Base-by-base conservation (phyloP, 2,113 vertebrate species). In the Epinephelus moara region DNA sequence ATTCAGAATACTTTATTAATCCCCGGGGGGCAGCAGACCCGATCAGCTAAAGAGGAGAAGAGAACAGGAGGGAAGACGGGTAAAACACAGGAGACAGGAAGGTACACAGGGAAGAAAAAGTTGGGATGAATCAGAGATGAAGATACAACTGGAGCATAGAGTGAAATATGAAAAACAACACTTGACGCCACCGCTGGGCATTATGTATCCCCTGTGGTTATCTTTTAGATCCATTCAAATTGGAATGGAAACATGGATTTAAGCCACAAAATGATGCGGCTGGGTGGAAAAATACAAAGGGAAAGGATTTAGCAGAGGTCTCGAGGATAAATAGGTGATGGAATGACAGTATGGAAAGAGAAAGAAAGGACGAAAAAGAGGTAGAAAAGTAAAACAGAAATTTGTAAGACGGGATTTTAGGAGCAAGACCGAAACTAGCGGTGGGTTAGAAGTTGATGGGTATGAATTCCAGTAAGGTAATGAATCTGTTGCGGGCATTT, bases 11-110 rank as follows among this genome's bases (percentile, higher is more conserved):
- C n/a, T n/a, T n/a, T n/a, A n/a, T n/a, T n/a, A n/a, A n/a, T n/a
- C n/a, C n/a, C n/a, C n/a, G n/a, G n/a, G n/a, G n/a, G n/a, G n/a
- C 73, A 21, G 25, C 63, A 86, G 78, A 87, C 63, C 67, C 45
- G 83, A 89, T 90, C 74, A 42, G 82, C 75, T 92, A 85, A 77
- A 45, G 45, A 71, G 71, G 60, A 66, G 73, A 53, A 50, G 21
- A 37, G 17, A 69, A 21, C 14, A 4, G 25, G 4, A 8, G 37
- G 23, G 70, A 56, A 66, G 47, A 63, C 4, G 12, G 68, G 61
- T 79, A 72, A 83, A 76, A 78, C 17, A 45, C 82, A 53, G 45
- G 42, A 87, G 52, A 87, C 62, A 25, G 85, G 23, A 78, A 73
- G 72, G 77, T 75, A 53, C 76, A 78, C 21, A 2, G 3, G 18